Conservation (phyloP, 2,888 invertebrate species). For the Smittia aterrima region DNA sequence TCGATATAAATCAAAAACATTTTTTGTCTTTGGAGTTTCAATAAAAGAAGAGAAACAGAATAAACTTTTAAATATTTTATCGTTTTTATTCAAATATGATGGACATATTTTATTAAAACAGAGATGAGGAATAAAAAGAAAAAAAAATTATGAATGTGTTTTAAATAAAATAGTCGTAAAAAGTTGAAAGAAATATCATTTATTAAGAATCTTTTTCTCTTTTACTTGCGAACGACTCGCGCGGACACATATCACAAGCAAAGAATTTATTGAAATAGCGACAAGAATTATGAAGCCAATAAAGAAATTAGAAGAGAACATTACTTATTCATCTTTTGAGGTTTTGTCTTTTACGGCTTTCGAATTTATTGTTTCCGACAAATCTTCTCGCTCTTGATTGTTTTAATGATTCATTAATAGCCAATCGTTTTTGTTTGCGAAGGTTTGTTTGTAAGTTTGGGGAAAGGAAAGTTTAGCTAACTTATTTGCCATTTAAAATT, state of each 20-base stretch:
- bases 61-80: slow-evolving; percentile 21
- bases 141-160: slow-evolving; percentile 40
- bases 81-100: slow-evolving; percentile 36
- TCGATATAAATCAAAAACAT: slow-evolving; percentile 25
- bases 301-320: slow-evolving; percentile 7
- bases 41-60: slow-evolving; percentile 16
- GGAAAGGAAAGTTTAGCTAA: neutral
- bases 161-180: slow-evolving; percentile 40
- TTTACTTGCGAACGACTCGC: neutral
- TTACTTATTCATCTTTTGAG: neutral
- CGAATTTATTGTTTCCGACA: neutral
- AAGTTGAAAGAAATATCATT: slow-evolving; percentile 24
- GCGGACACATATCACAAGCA: slow-evolving; percentile 4
- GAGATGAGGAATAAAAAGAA: neutral
- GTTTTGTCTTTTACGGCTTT: neutral
- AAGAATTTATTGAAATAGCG: slow-evolving; percentile 3
- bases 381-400: neutral
- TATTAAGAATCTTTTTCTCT: slow-evolving; percentile 14
- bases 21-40: slow-evolving; percentile 9
- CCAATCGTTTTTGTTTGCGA: too few relatives aligned
- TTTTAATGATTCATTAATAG: neutral
- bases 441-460: neutral
- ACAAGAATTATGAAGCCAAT: slow-evolving; percentile 3
- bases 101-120: slow-evolving; percentile 41
- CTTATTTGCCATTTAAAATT: too few relatives aligned